A percentile compares a stretch with the other conserved stretches of the same genome.
Evolutionary conservation across 2,113 vertebrate species (phyloP).

Genomic region (Ovibos moschatus): DNA sequence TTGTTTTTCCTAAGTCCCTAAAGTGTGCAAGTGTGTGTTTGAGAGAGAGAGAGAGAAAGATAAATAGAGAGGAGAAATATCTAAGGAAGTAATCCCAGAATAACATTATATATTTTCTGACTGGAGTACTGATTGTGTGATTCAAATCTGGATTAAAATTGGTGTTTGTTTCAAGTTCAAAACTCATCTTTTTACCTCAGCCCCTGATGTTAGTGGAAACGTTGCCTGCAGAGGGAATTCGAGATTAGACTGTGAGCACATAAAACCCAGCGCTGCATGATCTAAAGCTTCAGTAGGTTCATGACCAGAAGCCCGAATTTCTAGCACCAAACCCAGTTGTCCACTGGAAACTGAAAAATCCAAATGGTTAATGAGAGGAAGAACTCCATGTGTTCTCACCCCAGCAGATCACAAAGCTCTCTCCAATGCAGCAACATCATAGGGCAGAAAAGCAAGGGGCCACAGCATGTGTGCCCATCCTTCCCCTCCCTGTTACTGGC

Average conservation of each 20-base stretch:
- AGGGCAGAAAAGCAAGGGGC: background rate
- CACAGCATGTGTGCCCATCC: fast-evolving
- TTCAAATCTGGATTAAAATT: background rate
- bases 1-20: background rate
- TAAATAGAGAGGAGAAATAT: background rate
- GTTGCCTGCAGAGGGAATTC: background rate
- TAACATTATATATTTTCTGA: background rate
- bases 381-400: background rate
- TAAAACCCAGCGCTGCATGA: background rate
- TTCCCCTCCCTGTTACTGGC: background rate
- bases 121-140: background rate
- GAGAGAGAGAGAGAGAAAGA: background rate
- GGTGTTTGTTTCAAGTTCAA: background rate
- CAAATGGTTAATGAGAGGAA: background rate
- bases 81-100: background rate
- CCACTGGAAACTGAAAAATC: slow-evolving; percentile 11
- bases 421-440: fast-evolving
- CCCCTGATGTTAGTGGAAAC: background rate
- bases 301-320: background rate
- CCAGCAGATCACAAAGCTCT: background rate
- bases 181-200: background rate
- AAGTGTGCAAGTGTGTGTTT: background rate
- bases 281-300: background rate
- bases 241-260: background rate
- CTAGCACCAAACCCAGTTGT: background rate